A percentile compares a stretch with the other conserved stretches of the same genome.
Conservation (phyloP, 2,888 invertebrate genomes). For the Dasysyrphus albostriatus region DNA sequence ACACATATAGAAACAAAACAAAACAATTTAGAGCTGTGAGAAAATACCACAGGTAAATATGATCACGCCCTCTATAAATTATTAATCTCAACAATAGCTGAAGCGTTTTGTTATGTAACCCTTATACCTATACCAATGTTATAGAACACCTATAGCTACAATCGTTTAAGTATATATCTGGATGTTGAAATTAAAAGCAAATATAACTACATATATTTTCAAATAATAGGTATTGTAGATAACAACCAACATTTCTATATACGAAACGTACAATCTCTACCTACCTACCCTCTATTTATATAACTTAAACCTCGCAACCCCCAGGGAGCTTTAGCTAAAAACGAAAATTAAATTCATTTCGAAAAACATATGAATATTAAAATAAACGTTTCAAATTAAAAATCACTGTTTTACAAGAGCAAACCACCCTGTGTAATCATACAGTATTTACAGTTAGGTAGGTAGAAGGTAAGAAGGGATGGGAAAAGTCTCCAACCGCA, state of each 20-base stretch:
- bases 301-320: not conserved
- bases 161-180: not conserved
- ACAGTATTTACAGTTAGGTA: not conserved
- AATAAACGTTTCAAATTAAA: constrained; percentile 54
- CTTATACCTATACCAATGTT: not conserved
- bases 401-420: constrained; percentile 48
- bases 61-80: constrained; percentile 1
- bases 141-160: not conserved
- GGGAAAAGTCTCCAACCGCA: constrained; percentile 9
- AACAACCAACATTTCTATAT: not conserved
- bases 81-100: not conserved
- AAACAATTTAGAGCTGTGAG: not conserved
- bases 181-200: constrained; percentile 31
- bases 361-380: constrained; percentile 60
- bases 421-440: constrained; percentile 27
- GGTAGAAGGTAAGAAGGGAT: not conserved
- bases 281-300: not conserved
- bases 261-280: too few species aligned
- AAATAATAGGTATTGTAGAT: not conserved
- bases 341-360: constrained; percentile 56
- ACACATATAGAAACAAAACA: too few species aligned
- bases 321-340: constrained; percentile 39
- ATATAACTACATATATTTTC: not conserved
- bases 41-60: constrained; percentile 1
- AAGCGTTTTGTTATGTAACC: not conserved